phyloP scores from a whole-genome alignment of 2,113 vertebrate genomes.

The Paratilapia polleni region DNA sequence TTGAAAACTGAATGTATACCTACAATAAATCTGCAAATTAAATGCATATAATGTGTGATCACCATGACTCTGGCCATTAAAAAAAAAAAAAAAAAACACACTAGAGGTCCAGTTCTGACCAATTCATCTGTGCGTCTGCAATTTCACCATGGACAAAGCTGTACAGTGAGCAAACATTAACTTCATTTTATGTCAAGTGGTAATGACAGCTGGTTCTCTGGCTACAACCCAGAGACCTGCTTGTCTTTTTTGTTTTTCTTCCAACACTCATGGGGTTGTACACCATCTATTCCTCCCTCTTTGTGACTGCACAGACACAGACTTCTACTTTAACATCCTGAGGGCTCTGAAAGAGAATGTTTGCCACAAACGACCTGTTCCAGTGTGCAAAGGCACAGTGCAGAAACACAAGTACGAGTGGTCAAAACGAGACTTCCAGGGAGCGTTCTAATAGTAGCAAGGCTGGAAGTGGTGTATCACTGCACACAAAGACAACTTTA shows the following conservation, averaged over 20 bases:
- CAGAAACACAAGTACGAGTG: background rate
- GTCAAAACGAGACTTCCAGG: background rate
- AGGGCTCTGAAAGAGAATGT: background rate
- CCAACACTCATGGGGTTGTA: background rate
- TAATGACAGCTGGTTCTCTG: background rate
- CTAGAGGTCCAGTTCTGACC: background rate
- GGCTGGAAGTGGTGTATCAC: background rate
- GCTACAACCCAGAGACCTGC: background rate
- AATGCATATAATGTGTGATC: too few species aligned
- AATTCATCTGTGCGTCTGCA: constrained; percentile 3
- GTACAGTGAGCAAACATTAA: background rate
- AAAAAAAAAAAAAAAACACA: too few species aligned
- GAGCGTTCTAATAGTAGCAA: background rate
- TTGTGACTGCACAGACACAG: background rate
- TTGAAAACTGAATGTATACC: too few species aligned
- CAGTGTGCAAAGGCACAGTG: background rate
- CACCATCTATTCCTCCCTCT: background rate
- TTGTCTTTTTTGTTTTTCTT: too few species aligned
- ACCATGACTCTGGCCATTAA: too few species aligned
- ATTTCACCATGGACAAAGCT: background rate
- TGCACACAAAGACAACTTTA: background rate
- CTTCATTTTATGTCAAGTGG: background rate
- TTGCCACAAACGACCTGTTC: too few species aligned
- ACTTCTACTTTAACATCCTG: background rate
- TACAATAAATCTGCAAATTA: too few species aligned